A percentile compares a stretch with the other conserved stretches of the same genome.
Conservation (phyloP, 2,113 vertebrate genomes). For the Aspidoscelis tigris region DNA sequence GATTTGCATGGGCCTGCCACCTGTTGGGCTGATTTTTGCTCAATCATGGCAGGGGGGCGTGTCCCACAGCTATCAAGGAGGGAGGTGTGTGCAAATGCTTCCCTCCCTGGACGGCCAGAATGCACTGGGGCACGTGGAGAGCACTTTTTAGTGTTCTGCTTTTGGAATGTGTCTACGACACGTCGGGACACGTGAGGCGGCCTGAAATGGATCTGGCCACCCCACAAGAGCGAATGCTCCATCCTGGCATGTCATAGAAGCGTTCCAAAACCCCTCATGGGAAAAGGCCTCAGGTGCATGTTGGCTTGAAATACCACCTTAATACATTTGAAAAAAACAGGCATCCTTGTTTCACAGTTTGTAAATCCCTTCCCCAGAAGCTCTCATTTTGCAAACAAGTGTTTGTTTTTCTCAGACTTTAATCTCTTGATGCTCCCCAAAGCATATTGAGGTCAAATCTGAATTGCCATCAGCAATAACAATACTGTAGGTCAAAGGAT, state of each 20-base stretch:
- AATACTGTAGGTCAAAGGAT: constrained; percentile 20
- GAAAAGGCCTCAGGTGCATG: constrained; percentile 1
- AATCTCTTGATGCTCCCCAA: neutral
- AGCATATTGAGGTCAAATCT: neutral
- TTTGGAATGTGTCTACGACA: too few species aligned
- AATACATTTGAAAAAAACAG: constrained; percentile 27
- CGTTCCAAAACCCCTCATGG: too few species aligned
- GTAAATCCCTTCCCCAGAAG: constrained; percentile 47
- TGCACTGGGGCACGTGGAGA: too few species aligned
- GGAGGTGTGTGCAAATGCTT: too few species aligned
- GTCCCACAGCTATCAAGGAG: too few species aligned
- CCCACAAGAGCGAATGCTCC: neutral
- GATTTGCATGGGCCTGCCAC: too few species aligned
- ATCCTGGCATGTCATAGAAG: neutral
- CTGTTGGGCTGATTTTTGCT: too few species aligned
- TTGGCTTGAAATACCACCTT: constrained; percentile 47
- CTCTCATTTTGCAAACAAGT: constrained; percentile 44
- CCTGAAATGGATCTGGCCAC: too few species aligned
- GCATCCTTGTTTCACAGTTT: constrained; percentile 20
- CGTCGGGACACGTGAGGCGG: too few species aligned
- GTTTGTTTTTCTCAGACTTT: constrained; percentile 1
- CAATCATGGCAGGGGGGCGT: too few species aligned
- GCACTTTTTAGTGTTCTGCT: neutral
- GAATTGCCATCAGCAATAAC: neutral
- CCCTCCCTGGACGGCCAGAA: too few species aligned